These are phyloP conservation scores for Acleris sparsana DNA, from an alignment of 2,888 invertebrate species.

Conservation along the genomic window DNA sequence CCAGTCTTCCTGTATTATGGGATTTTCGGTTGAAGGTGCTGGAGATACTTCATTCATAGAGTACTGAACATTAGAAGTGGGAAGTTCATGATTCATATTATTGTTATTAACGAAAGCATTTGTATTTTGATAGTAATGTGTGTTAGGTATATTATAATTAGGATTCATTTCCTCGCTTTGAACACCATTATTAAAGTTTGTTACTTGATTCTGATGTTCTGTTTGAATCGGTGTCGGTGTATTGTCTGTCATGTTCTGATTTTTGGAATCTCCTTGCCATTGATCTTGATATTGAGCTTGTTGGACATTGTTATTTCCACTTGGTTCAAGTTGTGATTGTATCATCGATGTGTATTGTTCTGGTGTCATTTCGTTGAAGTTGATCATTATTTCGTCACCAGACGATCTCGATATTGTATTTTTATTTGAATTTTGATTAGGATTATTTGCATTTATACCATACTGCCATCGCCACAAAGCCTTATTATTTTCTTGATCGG, in stretches of 20 bases:
- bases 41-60: conserved; percentile 36
- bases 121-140: conserved; percentile 22
- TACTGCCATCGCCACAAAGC: conserved; percentile 78
- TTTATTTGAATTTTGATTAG: conserved; percentile 60
- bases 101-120: conserved; percentile 16
- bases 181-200: conserved; percentile 3
- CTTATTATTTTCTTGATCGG: conserved; percentile 68
- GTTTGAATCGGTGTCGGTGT: neutral
- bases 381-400: conserved; percentile 72
- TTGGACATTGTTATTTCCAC: conserved; percentile 40
- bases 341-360: conserved; percentile 73
- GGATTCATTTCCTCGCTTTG: conserved; percentile 15
- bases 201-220: conserved; percentile 1
- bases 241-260: conserved; percentile 13
- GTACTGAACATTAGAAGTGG: conserved; percentile 37
- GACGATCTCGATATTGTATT: conserved; percentile 74
- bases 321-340: conserved; percentile 57
- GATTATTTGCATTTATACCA: conserved; percentile 60
- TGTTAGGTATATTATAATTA: conserved; percentile 15
- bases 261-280: conserved; percentile 3
- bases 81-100: conserved; percentile 27
- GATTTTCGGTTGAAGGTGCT: conserved; percentile 35
- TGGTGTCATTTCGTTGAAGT: conserved; percentile 74
- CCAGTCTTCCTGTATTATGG: conserved; percentile 24
- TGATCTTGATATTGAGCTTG: conserved; percentile 16